Conservation (phyloP, 2,797 vertebrate genomes). For the Enteromius viviparus region DNA sequence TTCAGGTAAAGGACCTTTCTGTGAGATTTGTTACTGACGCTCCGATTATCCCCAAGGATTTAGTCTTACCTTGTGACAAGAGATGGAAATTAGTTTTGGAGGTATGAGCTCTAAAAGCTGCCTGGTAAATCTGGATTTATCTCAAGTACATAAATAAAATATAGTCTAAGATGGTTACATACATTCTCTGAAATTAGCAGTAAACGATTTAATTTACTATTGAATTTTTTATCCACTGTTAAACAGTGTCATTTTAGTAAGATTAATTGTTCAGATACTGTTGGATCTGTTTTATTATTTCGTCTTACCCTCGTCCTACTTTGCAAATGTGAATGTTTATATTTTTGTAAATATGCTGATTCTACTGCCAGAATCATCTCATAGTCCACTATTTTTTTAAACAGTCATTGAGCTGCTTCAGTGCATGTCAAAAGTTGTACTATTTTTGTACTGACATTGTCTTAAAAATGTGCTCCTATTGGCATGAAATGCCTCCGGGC, state of each 20-base stretch:
- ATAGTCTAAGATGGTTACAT: constrained; percentile 62
- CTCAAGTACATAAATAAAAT: constrained; percentile 67
- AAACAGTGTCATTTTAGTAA: neutral
- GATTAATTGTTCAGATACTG: neutral
- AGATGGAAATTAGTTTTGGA: constrained; percentile 74
- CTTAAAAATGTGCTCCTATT: neutral
- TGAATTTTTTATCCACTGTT: neutral
- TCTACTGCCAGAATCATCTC: neutral
- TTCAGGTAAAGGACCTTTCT: constrained; percentile 65
- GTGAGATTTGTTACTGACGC: constrained; percentile 68
- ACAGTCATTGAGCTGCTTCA: neutral
- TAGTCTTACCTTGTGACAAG: constrained; percentile 75
- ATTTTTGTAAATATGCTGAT: neutral
- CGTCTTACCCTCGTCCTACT: neutral
- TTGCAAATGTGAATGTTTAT: neutral
- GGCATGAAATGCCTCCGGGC: neutral
- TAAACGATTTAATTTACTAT: neutral
- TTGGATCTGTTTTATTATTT: neutral
- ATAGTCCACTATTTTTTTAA: neutral
- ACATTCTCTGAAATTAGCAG: neutral
- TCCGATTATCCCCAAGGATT: constrained; percentile 76
- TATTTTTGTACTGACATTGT: constrained; percentile 15
- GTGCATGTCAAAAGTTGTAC: neutral
- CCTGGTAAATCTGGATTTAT: constrained; percentile 73
- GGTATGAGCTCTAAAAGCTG: constrained; percentile 61